Conservation (phyloP, 1,140 invertebrate species). For the Rhagoletis pomonella region DNA sequence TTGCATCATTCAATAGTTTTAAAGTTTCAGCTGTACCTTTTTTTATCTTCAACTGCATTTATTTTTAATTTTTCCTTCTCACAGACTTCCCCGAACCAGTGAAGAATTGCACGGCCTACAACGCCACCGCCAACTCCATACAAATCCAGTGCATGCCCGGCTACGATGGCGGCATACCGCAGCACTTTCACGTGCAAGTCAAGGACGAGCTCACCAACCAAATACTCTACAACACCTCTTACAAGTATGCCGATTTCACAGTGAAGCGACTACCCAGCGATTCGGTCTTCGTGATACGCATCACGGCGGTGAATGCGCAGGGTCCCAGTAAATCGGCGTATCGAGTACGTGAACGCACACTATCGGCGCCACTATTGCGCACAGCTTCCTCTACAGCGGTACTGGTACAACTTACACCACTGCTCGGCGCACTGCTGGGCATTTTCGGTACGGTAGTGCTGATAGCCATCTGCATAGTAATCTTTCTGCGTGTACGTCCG, state of each 20-base stretch:
- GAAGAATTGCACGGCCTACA: conserved; percentile 84
- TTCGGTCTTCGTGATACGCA: conserved; percentile 70
- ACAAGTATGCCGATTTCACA: conserved; percentile 69
- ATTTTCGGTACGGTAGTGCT: conserved; percentile 82
- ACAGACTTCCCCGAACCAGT: conserved; percentile 84
- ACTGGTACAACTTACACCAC: conserved; percentile 82
- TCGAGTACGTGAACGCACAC: conserved; percentile 68
- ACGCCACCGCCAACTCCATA: conserved; percentile 83
- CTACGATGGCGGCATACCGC: conserved; percentile 85
- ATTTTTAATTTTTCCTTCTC: not conserved
- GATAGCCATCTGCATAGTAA: conserved; percentile 83
- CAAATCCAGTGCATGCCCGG: conserved; percentile 84
- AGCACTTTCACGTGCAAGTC: conserved; percentile 84
- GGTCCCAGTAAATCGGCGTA: conserved; percentile 69
- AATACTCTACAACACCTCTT: conserved; percentile 71
- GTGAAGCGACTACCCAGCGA: conserved; percentile 72
- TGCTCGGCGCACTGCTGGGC: conserved; percentile 82
- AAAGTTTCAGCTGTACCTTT: no score
- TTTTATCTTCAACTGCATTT: not conserved
- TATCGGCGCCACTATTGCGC: conserved; percentile 69
- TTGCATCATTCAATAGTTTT: not conserved
- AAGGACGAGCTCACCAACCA: conserved; percentile 75
- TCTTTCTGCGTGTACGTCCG: conserved; percentile 74
- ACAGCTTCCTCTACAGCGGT: conserved; percentile 73
- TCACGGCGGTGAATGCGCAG: conserved; percentile 71